phyloP scores from a whole-genome alignment of 1,140 invertebrate species.

The Drosophila pseudoobscura region DNA sequence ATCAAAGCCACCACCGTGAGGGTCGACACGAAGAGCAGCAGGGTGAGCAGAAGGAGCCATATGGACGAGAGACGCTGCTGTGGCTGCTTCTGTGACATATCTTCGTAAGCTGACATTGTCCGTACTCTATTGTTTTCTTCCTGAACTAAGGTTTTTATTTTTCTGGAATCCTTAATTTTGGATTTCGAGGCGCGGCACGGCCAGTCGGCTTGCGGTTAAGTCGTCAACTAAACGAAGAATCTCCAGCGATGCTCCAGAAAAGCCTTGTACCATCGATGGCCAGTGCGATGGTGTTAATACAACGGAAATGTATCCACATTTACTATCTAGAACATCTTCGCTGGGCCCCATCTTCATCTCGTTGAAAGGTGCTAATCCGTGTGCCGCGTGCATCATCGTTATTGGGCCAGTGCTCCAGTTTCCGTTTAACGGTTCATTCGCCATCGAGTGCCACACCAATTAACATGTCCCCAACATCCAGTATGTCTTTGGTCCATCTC shows the following conservation, averaged over 20 bases:
- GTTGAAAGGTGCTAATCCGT: conserved; percentile 72
- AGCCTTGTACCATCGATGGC: conserved; percentile 27
- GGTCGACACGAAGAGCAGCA: conserved; percentile 54
- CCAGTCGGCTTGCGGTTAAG: conserved; percentile 49
- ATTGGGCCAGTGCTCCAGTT: conserved; percentile 72
- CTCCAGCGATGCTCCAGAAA: conserved; percentile 48
- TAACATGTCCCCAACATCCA: conserved; percentile 45
- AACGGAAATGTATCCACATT: conserved; percentile 27
- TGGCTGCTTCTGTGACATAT: conserved; percentile 56
- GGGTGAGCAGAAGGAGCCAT: conserved; percentile 49
- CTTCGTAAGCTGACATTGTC: conserved; percentile 50
- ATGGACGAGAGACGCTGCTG: conserved; percentile 32
- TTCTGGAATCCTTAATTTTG: conserved; percentile 13
- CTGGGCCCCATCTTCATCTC: conserved; percentile 17
- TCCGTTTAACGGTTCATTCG: conserved; percentile 76
- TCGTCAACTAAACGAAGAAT: conserved; percentile 54
- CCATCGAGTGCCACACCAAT: conserved; percentile 62
- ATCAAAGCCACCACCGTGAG: conserved; percentile 47
- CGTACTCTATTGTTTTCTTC: neutral
- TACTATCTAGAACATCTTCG: conserved; percentile 64
- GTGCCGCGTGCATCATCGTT: conserved; percentile 52
- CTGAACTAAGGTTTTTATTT: neutral
- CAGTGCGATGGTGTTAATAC: conserved; percentile 59
- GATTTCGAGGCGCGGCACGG: conserved; percentile 24
- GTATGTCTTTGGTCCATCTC: conserved; percentile 18